Evolutionary conservation across 2,888 invertebrate species (phyloP).

Genomic region (Marasmarcha lunaedactyla): DNA sequence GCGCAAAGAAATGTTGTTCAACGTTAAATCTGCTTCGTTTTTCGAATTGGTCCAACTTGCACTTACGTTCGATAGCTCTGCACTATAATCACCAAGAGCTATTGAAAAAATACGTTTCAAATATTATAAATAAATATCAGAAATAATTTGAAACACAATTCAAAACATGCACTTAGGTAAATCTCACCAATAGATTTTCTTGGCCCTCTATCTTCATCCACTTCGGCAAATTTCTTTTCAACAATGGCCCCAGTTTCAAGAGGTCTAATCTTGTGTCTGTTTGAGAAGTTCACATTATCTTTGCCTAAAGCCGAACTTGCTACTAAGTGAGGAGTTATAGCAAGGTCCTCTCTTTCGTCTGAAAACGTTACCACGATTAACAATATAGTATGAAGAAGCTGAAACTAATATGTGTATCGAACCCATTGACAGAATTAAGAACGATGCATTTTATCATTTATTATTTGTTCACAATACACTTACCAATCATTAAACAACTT

Average conservation of each 20-base stretch:
- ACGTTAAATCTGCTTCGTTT: conserved; percentile 44
- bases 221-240: conserved; percentile 22
- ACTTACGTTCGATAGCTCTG: conserved; percentile 36
- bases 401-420: no score
- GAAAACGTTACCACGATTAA: conserved; percentile 6
- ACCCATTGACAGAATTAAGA: conserved; percentile 7
- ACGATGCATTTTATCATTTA: not conserved
- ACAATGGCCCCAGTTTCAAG: conserved; percentile 19
- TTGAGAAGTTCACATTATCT: not conserved
- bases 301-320: not conserved
- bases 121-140: no score
- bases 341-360: conserved; percentile 44
- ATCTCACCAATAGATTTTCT: no score
- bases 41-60: conserved; percentile 43
- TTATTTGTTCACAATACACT: conserved; percentile 15
- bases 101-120: no score
- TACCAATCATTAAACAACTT: conserved; percentile 63
- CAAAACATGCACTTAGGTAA: no score
- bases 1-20: conserved; percentile 68
- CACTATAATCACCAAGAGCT: conserved; percentile 29
- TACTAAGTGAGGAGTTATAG: not conserved
- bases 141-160: no score
- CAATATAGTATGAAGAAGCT: no score
- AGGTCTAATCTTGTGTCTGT: not conserved
- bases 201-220: no score